phyloP scores from a whole-genome alignment of 1,140 invertebrate species.

The Araneus ventricosus region DNA sequence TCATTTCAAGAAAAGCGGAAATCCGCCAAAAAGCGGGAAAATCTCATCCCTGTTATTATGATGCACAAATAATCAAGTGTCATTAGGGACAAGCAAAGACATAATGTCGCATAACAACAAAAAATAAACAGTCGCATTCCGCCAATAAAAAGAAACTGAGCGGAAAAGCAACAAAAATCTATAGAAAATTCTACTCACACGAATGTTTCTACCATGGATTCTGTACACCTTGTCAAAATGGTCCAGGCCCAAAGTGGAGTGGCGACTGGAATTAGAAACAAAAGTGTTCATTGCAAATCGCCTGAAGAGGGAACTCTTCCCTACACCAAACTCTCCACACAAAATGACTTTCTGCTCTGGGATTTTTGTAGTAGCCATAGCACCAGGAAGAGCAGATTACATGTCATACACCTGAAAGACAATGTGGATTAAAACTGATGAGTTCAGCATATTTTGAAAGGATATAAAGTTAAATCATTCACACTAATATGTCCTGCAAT shows the following conservation, averaged over 20 bases:
- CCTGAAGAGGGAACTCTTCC: conserved; percentile 95
- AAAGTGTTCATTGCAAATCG: conserved; percentile 94
- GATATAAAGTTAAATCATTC: background rate
- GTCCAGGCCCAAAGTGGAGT: conserved; percentile 94
- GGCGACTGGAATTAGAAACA: conserved; percentile 87
- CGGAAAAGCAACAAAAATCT: too few species aligned
- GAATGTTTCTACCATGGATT: conserved; percentile 77
- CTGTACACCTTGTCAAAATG: conserved; percentile 85
- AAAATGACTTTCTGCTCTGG: conserved; percentile 96
- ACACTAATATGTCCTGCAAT: background rate
- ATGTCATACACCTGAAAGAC: background rate
- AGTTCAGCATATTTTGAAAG: background rate
- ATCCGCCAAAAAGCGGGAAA: too few species aligned
- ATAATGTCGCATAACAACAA: too few species aligned
- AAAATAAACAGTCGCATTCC: too few species aligned
- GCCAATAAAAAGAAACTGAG: too few species aligned
- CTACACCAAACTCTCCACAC: conserved; percentile 96
- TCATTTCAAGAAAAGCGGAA: too few species aligned
- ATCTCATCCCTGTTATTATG: too few species aligned
- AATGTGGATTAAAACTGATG: background rate
- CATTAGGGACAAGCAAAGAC: too few species aligned
- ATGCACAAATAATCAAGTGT: too few species aligned
- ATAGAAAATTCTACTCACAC: conserved; percentile 77
- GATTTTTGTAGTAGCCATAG: conserved; percentile 89
- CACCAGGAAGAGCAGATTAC: background rate